These are phyloP conservation scores for Tiphia femorata DNA, from an alignment of 2,888 invertebrate genomes.

Conservation along the genomic window DNA sequence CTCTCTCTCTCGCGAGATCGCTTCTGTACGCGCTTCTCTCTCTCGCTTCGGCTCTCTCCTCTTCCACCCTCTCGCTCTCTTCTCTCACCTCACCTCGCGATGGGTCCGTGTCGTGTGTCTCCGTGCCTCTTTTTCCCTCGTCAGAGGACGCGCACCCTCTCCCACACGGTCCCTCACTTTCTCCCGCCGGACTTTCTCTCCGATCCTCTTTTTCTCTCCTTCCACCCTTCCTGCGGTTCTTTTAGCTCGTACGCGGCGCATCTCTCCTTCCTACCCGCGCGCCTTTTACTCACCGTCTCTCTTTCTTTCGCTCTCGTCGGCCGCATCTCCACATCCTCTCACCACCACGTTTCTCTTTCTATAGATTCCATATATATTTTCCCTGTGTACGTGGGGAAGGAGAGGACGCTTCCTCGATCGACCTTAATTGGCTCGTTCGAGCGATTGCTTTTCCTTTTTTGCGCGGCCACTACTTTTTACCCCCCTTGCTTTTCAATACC, in stretches of 20 bases:
- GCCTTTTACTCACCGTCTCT: constrained; percentile 10
- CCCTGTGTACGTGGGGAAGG: constrained; percentile 15
- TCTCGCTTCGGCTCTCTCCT: background rate
- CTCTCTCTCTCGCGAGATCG: background rate
- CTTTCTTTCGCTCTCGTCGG: constrained; percentile 3
- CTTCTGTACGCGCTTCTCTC: background rate
- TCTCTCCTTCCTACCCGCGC: constrained; percentile 4
- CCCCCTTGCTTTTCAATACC: constrained; percentile 30
- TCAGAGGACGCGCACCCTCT: too few relatives aligned
- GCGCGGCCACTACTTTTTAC: constrained; percentile 16
- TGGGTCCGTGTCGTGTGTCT: too few relatives aligned
- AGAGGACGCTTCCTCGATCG: constrained; percentile 42
- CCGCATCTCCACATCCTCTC: too few relatives aligned
- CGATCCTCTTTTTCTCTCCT: constrained; percentile 5
- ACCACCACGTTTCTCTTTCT: constrained; percentile 8
- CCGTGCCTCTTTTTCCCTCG: too few relatives aligned
- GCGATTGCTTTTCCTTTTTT: constrained; percentile 32
- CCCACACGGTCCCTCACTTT: background rate
- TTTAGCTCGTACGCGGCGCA: constrained; percentile 1
- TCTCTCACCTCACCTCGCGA: background rate
- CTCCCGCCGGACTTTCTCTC: constrained; percentile 4
- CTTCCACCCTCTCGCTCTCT: background rate
- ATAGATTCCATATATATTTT: constrained; percentile 16
- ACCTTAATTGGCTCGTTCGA: constrained; percentile 52
- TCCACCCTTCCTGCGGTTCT: constrained; percentile 10